phyloP scores from a whole-genome alignment of 64 coral and sea anemone genomes.

The Anthopleura sola region DNA sequence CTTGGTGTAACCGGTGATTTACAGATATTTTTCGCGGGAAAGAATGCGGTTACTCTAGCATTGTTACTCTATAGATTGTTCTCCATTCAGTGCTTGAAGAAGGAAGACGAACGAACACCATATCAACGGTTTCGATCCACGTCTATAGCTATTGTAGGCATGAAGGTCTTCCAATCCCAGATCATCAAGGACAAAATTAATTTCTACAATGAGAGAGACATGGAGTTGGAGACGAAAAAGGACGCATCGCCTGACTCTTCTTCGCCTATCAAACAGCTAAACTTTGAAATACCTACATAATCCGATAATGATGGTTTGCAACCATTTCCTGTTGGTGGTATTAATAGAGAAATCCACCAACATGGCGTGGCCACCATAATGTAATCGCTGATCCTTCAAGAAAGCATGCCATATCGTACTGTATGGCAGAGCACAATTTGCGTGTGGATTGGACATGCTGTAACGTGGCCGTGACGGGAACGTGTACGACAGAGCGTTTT shows the following conservation, averaged over 20 bases:
- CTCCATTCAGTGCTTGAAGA: conserved; percentile 39
- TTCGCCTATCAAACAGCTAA: background rate
- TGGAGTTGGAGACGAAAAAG: background rate
- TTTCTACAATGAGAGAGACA: too few species aligned
- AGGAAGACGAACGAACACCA: conserved; percentile 24
- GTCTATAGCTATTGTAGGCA: background rate
- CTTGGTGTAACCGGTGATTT: conserved; percentile 41
- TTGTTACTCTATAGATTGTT: conserved; percentile 58
- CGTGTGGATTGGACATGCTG: too few species aligned
- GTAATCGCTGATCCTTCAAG: too few species aligned
- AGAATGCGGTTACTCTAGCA: conserved; percentile 58
- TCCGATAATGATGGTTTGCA: too few species aligned
- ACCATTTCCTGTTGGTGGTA: too few species aligned
- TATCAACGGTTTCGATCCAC: background rate
- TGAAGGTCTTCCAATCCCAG: background rate
- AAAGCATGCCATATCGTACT: too few species aligned
- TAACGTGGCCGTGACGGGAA: too few species aligned
- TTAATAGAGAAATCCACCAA: background rate
- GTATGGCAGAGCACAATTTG: too few species aligned
- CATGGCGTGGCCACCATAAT: too few species aligned
- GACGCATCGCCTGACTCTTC: background rate
- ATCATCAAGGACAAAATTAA: background rate
- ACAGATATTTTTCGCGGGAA: conserved; percentile 63
- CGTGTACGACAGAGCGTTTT: too few species aligned
- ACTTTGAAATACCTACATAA: background rate